Conservation (phyloP, 2,797 vertebrate species). For the Leptoclinus maculatus region DNA sequence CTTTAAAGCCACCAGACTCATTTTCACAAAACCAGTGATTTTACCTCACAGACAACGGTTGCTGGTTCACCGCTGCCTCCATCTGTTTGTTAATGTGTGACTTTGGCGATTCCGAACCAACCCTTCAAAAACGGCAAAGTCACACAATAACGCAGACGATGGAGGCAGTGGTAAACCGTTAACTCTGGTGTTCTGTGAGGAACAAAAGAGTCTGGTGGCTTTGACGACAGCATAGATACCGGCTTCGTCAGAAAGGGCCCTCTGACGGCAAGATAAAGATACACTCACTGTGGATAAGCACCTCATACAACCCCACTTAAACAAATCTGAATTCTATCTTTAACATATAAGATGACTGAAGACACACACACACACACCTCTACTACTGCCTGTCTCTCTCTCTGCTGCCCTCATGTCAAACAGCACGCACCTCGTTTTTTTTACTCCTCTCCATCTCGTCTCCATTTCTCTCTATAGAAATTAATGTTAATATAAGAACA, state of each 20-base stretch:
- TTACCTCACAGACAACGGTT: neutral
- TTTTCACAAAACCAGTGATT: neutral
- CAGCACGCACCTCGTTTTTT: neutral
- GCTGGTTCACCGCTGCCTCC: neutral
- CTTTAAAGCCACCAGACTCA: neutral
- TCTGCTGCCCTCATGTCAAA: conserved; percentile 1
- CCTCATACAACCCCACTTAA: neutral
- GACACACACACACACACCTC: conserved; percentile 1
- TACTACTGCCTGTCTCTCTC: conserved; percentile 23
- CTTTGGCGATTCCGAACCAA: neutral
- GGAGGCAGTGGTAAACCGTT: too few relatives aligned
- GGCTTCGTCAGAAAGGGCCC: neutral
- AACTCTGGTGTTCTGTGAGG: neutral
- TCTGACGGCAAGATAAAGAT: neutral
- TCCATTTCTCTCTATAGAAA: neutral
- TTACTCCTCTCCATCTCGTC: neutral
- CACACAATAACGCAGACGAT: neutral
- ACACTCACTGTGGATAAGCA: neutral
- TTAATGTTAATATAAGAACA: neutral
- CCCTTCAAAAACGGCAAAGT: neutral
- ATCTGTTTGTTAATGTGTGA: neutral
- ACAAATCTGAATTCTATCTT: neutral
- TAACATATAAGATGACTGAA: conserved; percentile 14
- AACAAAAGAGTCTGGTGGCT: neutral
- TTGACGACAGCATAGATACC: neutral